Percentiles rank a stretch among this genome's conserved stretches.
Conservation (phyloP, 2,113 vertebrate species). For the Scomber scombrus region DNA sequence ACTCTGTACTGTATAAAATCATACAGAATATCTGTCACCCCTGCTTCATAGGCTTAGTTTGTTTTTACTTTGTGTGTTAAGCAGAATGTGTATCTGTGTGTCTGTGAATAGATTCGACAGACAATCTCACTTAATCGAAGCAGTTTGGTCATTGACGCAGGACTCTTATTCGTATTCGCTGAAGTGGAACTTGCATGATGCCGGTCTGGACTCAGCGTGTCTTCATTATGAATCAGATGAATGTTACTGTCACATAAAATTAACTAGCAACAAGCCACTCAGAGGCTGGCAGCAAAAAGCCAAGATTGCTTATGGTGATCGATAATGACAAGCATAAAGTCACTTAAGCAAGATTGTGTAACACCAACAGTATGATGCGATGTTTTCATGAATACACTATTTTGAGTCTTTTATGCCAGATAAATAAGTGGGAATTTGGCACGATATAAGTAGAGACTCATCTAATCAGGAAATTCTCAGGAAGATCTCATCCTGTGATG, state of each 20-base stretch:
- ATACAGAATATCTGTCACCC: too few species aligned
- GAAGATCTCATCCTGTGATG: slow-evolving; percentile 17
- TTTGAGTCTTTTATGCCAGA: slow-evolving; percentile 19
- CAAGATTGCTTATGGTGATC: neutral
- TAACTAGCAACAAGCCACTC: neutral
- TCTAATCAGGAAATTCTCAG: slow-evolving; percentile 29
- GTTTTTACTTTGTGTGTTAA: too few species aligned
- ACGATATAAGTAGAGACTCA: slow-evolving; percentile 4
- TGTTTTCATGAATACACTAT: slow-evolving; percentile 25
- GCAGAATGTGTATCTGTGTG: too few species aligned
- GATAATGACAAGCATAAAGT: neutral
- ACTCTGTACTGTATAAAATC: too few species aligned
- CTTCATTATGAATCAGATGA: too few species aligned
- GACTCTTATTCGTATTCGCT: too few species aligned
- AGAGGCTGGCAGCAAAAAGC: neutral
- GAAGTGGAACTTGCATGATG: too few species aligned
- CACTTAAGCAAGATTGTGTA: neutral
- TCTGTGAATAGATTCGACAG: too few species aligned
- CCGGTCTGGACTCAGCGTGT: too few species aligned
- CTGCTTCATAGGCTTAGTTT: too few species aligned
- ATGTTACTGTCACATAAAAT: neutral
- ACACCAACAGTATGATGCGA: neutral
- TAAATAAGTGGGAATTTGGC: slow-evolving; percentile 36
- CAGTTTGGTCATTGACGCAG: too few species aligned
- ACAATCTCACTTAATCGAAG: too few species aligned